Percentiles rank a stretch among this genome's conserved stretches.
phyloP scores from a whole-genome alignment of 2,113 vertebrate species.

The Conger conger region DNA sequence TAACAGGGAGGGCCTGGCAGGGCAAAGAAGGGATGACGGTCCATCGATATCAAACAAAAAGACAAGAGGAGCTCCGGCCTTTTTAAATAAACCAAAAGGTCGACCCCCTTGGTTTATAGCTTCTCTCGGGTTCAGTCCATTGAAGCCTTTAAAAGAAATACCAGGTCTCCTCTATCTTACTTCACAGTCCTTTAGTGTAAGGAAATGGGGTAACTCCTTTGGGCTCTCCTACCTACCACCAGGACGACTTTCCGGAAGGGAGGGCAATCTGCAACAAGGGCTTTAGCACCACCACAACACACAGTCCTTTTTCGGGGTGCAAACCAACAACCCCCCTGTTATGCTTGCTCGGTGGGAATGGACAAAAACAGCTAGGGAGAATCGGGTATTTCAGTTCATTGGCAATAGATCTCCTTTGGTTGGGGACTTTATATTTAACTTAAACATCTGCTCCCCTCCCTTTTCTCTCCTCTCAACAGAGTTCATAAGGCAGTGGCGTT shows the following conservation, averaged over 20 bases:
- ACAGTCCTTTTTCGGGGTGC: constrained; percentile 73
- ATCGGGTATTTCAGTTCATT: constrained; percentile 77
- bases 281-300: constrained; percentile 74
- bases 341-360: constrained; percentile 57
- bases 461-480: constrained; percentile 62
- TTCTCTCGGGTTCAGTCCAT: constrained; percentile 87
- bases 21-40: constrained; percentile 74
- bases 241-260: constrained; percentile 69
- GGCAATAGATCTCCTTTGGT: constrained; percentile 82
- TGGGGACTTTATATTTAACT: constrained; percentile 28
- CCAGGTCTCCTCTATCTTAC: constrained; percentile 84
- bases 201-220: constrained; percentile 71
- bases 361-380: constrained; percentile 18
- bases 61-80: constrained; percentile 22
- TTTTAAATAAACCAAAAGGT: constrained; percentile 48
- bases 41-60: constrained; percentile 42
- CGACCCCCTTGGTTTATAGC: constrained; percentile 80
- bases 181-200: constrained; percentile 76
- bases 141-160: constrained; percentile 78
- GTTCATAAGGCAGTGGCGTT: constrained; percentile 86
- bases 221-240: constrained; percentile 86
- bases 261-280: constrained; percentile 75
- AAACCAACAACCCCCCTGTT: constrained; percentile 72
- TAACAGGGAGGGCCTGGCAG: constrained; percentile 83
- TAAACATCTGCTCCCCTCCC: constrained; percentile 59